Evolutionary conservation across 2,888 invertebrate species (phyloP).

Genomic region (Lasioglossum calceatum): DNA sequence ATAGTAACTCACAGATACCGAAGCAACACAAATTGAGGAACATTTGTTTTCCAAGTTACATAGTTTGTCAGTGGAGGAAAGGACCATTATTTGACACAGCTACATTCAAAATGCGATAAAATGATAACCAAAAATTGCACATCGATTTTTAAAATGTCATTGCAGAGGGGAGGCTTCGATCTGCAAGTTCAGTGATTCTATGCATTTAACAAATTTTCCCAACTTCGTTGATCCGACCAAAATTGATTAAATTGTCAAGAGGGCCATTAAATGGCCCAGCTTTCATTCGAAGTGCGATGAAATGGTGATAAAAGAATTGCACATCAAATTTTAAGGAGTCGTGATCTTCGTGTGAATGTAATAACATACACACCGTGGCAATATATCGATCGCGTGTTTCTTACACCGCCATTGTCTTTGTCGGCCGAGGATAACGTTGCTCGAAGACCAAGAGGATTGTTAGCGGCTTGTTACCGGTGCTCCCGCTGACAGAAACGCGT

Average conservation of each 20-base stretch:
- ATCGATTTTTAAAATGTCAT: background rate
- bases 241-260: too few relatives aligned
- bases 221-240: background rate
- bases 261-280: too few relatives aligned
- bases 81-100: background rate
- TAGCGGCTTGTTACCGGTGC: slow-evolving; percentile 63
- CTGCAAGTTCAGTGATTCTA: background rate
- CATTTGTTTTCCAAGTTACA: background rate
- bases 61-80: background rate
- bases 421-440: slow-evolving; percentile 15
- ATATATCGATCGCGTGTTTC: background rate
- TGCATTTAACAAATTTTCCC: background rate
- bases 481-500: slow-evolving; percentile 57
- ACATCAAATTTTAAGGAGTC: too few relatives aligned
- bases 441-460: slow-evolving; percentile 56
- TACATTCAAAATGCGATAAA: background rate
- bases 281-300: background rate
- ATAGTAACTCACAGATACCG: background rate
- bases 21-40: background rate
- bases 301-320: background rate
- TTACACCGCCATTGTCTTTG: slow-evolving; percentile 14
- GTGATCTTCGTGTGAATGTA: background rate
- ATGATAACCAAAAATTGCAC: background rate
- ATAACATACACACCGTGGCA: background rate
- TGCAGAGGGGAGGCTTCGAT: background rate